phyloP scores from a whole-genome alignment of 2,113 vertebrate species.

The Pterocles gutturalis region DNA sequence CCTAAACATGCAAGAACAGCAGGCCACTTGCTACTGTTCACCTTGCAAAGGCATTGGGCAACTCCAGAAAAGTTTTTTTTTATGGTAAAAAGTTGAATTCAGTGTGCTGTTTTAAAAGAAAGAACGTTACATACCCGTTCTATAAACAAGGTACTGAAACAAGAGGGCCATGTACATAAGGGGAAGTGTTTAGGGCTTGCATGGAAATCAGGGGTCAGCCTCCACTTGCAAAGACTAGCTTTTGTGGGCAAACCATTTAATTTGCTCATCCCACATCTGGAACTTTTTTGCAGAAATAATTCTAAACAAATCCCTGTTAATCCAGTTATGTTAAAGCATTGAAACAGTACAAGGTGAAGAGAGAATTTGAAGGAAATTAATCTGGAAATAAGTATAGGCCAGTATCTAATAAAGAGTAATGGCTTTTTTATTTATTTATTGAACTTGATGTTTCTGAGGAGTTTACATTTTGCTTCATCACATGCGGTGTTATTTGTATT shows the following conservation, averaged over 20 bases:
- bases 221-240: not conserved
- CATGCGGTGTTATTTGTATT: not conserved
- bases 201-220: not conserved
- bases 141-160: not conserved
- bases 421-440: not conserved
- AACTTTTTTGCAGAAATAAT: not conserved
- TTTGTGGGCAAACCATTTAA: not conserved
- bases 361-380: not conserved
- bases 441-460: not conserved
- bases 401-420: not conserved
- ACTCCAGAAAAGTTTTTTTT: not conserved
- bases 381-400: not conserved
- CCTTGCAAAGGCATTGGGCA: not conserved
- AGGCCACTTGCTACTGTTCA: not conserved
- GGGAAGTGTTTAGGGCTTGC: not conserved
- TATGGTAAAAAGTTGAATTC: not conserved
- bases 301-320: not conserved
- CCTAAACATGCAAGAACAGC: not conserved
- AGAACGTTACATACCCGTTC: not conserved
- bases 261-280: not conserved
- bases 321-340: not conserved
- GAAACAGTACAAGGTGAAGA: not conserved
- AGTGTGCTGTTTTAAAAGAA: not conserved
- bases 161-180: accelerated
- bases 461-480: not conserved